Evolutionary conservation across 2,888 invertebrate species (phyloP).

Genomic region (Chrysina gloriosa): DNA sequence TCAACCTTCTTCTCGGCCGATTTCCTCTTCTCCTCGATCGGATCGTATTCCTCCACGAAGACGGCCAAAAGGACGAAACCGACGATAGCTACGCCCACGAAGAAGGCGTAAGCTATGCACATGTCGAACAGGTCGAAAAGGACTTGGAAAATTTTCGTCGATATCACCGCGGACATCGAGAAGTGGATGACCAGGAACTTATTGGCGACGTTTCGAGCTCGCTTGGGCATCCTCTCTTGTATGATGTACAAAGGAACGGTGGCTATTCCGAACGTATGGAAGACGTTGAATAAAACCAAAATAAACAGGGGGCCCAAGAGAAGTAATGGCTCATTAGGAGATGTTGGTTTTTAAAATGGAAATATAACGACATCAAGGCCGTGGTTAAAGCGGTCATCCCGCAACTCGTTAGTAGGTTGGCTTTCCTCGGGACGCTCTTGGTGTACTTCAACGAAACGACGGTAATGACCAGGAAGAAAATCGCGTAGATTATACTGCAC

Average conservation of each 20-base stretch:
- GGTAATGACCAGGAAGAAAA: conserved; percentile 44
- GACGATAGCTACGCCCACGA: conserved; percentile 38
- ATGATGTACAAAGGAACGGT: conserved; percentile 46
- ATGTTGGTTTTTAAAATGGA: conserved; percentile 44
- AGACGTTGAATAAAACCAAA: conserved; percentile 48
- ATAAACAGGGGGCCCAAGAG: conserved; percentile 47
- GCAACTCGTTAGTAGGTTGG: conserved; percentile 43
- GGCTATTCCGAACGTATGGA: conserved; percentile 49
- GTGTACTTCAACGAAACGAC: conserved; percentile 45
- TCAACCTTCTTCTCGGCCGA: neutral
- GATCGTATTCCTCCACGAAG: conserved; percentile 39
- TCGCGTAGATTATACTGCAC: conserved; percentile 47
- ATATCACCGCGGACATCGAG: conserved; percentile 50
- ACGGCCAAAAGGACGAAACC: conserved; percentile 31
- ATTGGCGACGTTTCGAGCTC: conserved; percentile 41
- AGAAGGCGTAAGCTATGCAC: conserved; percentile 43
- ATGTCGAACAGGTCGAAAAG: conserved; percentile 47
- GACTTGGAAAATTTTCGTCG: conserved; percentile 51
- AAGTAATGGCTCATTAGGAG: conserved; percentile 43
- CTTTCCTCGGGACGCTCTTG: conserved; percentile 44
- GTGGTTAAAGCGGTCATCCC: conserved; percentile 34
- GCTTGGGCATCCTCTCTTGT: conserved; percentile 46
- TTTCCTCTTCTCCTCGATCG: conserved; percentile 31
- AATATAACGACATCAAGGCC: conserved; percentile 45
- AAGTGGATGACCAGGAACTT: conserved; percentile 49